Evolutionary conservation across 2,113 vertebrate genomes (phyloP), one percentile per base, ranked within the genome.

Genomic region (Toxotes jaculatrix): DNA sequence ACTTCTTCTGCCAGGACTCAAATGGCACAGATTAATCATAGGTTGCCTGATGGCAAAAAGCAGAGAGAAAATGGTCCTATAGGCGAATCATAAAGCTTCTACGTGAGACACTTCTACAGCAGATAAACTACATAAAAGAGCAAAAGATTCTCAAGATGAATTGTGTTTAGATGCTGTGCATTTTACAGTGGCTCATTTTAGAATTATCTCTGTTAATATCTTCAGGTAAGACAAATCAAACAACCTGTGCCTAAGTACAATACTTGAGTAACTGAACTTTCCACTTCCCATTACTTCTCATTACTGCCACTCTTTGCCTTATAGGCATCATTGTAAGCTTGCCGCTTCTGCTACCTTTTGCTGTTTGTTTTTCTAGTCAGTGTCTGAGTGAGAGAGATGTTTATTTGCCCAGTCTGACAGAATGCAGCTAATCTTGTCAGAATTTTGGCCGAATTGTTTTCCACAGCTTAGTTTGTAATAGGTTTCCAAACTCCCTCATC

Each of bases 1-100:
- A 86, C 85, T 88, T 88, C 74, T 74, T 73, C 74, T 88, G 90
- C 88, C 85, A 82, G 65, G 87, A 91, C 84, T 65, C 78, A 88
- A 94, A 91, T 86, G 69, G 91, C 80, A 72, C 73, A 84, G 86
- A 91, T 91, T 86, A 88, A 91, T 92, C 88, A 90, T 70, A 53
- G 75, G 34, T 12, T 21, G 72, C 80, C 85, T 73, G 60, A 63
- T 79, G 86, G 80, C 77, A 59, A 75, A 11, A 59, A 42, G 70
- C 27, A 13, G 65, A 62, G 72, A 83, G 80, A 32, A 81, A 79
- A 74, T 43, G 73, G 32, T 81, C 77, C 70, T 72, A 57, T 27
- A 57, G 73, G 55, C 63, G 32, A 75, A 80, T 71, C 45, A 34
- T 42, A 56, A 36, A 77, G 79, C 75, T 61, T 74, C 32, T 53